Base-by-base conservation (phyloP, 2,888 invertebrate genomes). In the Xanthorhoe designata region DNA sequence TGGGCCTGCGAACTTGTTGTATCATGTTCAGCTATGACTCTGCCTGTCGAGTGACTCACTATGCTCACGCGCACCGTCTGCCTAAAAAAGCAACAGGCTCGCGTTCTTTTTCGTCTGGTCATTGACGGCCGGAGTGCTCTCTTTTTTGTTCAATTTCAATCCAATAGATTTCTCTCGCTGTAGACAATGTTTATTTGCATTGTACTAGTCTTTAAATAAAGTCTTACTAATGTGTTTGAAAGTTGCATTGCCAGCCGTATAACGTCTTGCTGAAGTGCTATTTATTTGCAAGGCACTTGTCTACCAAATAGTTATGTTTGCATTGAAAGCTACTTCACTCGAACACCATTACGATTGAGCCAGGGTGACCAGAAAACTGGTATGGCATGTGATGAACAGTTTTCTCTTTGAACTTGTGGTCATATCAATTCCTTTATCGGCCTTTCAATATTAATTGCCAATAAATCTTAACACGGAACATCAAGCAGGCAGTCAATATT, bases 21-120 rank as follows among this genome's bases (percentile, higher is more conserved):
- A 53, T 58, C 68, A 45, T 61, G 68, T 64, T 64, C 35, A 50
- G 47, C 50, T 64, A 45, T 64, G 64, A 54, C 17, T 54, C 54
- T 50, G 57, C 49, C 49, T 69, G 63, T 56, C 24, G 19, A 59
- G 49, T 65, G 66, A 66, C 58, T 73, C 70, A 62, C 57, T 54
- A 53, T 68, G 66, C 85, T 89, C 90, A 91, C 81, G 82, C 85
- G 80, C 85, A 79, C 73, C 82, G 78, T 71, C 77, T 79, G 81
- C 76, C 82, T 81, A 81, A 89, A 89, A 89, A 89, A 86, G 79
- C 80, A 75, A 82, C 78, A 68, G 72, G 62, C 73, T 75, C 75
- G 76, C 79, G 79, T 81, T 85, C 81, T 81, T 86, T 85, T 85
- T 81, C 79, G 84, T 87, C 82, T 80, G 82, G 75, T 74, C 72